Base-by-base conservation (phyloP, 35 echinoderm and acorn worm species). In the Heliocidaris erythrogramma region DNA sequence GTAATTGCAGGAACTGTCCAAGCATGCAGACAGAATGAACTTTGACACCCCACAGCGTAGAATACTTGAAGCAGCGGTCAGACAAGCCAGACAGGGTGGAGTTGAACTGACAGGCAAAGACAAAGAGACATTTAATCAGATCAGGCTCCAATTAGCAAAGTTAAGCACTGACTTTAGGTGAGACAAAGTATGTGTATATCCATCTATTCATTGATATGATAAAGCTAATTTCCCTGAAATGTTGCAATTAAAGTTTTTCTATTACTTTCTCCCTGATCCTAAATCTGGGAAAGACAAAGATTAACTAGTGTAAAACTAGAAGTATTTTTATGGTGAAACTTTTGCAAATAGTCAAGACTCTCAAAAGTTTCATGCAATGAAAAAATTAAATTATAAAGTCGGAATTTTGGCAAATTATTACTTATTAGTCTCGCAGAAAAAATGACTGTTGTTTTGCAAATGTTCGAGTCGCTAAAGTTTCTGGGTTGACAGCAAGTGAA, bases 101-200 rank as follows among this genome's bases (percentile, higher is more conserved):
- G 98, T 97, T 9, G 98, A 97, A 49, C 92, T 99, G 18, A 92
- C 96, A 24, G 98, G 98, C 9, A 61, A 88, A 18, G 85, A 93
- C 17, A 97, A 97, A 95, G 94, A 95, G 30, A 85, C 89, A 7
- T 99, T 99, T 90, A 99, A 99, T 94, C 92, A 96, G 59, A 96
- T 97, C 16, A 94, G n/a, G 47, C 85, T 97, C 21, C 87, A 97
- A 35, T 50, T 97, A 32, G 96, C 96, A 32, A 95, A 96, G 50
- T 93, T 97, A 0, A 85, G 95, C 89, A 97, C 69, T 48, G 48
- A 95, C 24, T 99, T 99, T 89, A 99, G 95, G 98, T 99, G 85
- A 95, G 96, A 61, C 47, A 11, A 61, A 85, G 42, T 88, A 18
- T 93, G 48, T 21, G 52, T 21, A 48, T 90, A 56, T n/a, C n/a